These are phyloP conservation scores for Dicrurus megarhynchus DNA, from an alignment of 2,113 vertebrate species.

Conservation along the genomic window DNA sequence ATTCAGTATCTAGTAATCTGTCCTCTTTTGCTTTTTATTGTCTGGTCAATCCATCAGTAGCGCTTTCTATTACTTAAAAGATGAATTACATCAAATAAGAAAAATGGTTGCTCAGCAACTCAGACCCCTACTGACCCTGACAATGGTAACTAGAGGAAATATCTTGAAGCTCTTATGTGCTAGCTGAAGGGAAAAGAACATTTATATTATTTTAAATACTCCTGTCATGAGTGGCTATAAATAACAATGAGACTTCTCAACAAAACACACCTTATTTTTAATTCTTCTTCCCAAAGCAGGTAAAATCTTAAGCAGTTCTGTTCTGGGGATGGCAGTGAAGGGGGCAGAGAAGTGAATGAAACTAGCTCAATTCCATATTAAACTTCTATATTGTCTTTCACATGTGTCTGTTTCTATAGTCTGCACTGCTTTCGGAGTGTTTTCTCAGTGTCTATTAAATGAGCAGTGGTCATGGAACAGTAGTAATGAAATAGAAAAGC, in stretches of 20 bases:
- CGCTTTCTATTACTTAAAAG: neutral
- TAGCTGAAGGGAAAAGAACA: neutral
- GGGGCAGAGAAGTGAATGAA: neutral
- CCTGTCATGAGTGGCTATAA: neutral
- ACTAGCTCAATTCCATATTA: neutral
- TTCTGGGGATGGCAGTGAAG: neutral
- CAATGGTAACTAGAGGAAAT: neutral
- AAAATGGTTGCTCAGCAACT: neutral
- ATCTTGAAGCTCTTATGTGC: neutral
- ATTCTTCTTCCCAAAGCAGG: neutral
- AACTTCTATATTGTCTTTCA: neutral
- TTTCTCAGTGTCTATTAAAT: neutral
- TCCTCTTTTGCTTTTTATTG: neutral
- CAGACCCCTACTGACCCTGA: neutral
- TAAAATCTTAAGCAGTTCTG: neutral
- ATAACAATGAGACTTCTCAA: neutral
- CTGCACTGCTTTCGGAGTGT: neutral
- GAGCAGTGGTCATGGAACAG: neutral
- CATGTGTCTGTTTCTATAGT: neutral
- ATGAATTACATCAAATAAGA: neutral
- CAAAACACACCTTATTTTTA: neutral
- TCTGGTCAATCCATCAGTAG: neutral
- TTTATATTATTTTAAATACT: neutral
- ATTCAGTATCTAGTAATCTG: neutral
- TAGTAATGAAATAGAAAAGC: neutral